Evolutionary conservation across 2,888 invertebrate species (phyloP).

Genomic region (Conistra vaccinii): DNA sequence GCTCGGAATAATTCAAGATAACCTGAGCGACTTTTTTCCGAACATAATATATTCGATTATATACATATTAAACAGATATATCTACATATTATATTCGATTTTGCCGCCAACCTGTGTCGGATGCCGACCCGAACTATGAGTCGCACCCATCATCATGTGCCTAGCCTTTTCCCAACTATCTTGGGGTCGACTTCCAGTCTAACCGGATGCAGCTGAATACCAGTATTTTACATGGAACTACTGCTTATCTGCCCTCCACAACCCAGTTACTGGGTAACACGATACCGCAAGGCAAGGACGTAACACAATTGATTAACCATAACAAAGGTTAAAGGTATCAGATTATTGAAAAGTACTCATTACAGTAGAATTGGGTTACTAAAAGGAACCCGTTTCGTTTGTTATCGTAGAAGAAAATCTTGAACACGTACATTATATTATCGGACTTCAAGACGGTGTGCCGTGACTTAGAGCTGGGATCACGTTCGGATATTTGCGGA

Average conservation of each 20-base stretch:
- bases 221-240: too few relatives aligned
- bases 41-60: too few relatives aligned
- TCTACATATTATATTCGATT: neutral
- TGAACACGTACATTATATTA: slow-evolving; percentile 60
- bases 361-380: slow-evolving; percentile 48
- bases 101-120: neutral
- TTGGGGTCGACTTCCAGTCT: too few relatives aligned
- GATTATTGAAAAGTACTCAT: slow-evolving; percentile 31
- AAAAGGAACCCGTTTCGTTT: slow-evolving; percentile 52
- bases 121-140: neutral
- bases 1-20: neutral
- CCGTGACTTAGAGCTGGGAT: slow-evolving; percentile 24
- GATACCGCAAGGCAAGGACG: neutral
- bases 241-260: too few relatives aligned
- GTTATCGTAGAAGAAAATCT: slow-evolving; percentile 58
- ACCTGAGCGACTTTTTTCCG: neutral
- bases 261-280: too few relatives aligned
- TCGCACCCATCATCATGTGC: too few relatives aligned
- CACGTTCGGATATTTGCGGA: slow-evolving; percentile 49
- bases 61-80: too few relatives aligned
- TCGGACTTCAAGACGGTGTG: slow-evolving; percentile 52
- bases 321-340: neutral
- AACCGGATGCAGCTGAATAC: too few relatives aligned
- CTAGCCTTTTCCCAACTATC: too few relatives aligned
- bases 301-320: neutral